Conservation (phyloP, 2,888 invertebrate species). For the Salpingus planirostris region DNA sequence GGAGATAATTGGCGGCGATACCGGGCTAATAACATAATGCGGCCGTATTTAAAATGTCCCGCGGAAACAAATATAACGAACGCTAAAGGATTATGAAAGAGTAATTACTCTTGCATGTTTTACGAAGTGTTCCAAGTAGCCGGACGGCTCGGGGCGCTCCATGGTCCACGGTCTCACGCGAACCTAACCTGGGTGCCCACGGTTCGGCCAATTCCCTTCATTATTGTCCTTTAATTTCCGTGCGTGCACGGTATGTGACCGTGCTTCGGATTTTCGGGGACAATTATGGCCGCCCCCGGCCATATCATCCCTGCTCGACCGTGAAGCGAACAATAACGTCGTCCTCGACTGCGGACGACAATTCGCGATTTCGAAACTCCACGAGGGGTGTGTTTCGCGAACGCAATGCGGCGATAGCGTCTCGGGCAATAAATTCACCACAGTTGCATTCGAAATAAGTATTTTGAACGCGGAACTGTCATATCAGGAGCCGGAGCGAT, state of each 20-base stretch:
- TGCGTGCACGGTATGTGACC: too few species aligned
- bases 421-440: too few species aligned
- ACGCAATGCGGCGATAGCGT: too few species aligned
- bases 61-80: slow-evolving; percentile 11
- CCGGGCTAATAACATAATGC: slow-evolving; percentile 25
- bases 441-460: slow-evolving; percentile 13
- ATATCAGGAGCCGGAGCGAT: slow-evolving; percentile 14
- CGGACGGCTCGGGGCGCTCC: slow-evolving; percentile 24
- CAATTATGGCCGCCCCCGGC: too few species aligned
- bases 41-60: slow-evolving; percentile 21
- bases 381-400: too few species aligned
- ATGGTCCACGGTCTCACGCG: slow-evolving; percentile 15
- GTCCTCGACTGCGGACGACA: too few species aligned
- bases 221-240: slow-evolving; percentile 23
- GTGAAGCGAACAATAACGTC: too few species aligned
- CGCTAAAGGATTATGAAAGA: slow-evolving; percentile 16
- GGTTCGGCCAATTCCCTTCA: slow-evolving; percentile 27
- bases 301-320: too few species aligned
- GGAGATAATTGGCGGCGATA: slow-evolving; percentile 12
- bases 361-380: too few species aligned
- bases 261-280: too few species aligned
- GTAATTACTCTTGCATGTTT: slow-evolving; percentile 31
- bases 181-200: slow-evolving; percentile 22
- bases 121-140: slow-evolving; percentile 33
- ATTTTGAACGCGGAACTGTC: slow-evolving; percentile 15